Conservation (phyloP, 2,888 invertebrate genomes). For the Andrena haemorrhoa region DNA sequence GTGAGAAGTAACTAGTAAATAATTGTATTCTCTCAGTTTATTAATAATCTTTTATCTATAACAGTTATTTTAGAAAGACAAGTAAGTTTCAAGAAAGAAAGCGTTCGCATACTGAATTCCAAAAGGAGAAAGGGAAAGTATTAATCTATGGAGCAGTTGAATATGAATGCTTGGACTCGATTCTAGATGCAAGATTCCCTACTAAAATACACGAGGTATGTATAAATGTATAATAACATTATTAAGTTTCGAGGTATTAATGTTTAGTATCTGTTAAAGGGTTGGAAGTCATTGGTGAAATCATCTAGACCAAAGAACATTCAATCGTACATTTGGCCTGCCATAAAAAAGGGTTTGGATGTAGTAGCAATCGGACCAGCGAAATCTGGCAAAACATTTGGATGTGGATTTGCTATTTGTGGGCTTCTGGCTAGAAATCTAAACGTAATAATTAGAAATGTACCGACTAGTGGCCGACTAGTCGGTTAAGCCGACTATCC, state of each 20-base stretch:
- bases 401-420: constrained; percentile 89
- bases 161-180: constrained; percentile 68
- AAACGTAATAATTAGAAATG: constrained; percentile 38
- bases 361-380: constrained; percentile 88
- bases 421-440: constrained; percentile 85
- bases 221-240: constrained; percentile 7
- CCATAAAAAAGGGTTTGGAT: constrained; percentile 88
- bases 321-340: constrained; percentile 91
- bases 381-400: constrained; percentile 89
- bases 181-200: constrained; percentile 76
- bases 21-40: background rate
- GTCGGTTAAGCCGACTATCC: too few species aligned
- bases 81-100: constrained; percentile 2
- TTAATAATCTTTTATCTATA: background rate
- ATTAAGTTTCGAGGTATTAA: background rate
- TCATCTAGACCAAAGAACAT: constrained; percentile 79
- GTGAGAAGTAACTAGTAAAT: constrained; percentile 9
- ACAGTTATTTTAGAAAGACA: background rate
- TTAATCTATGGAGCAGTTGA: constrained; percentile 72
- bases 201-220: constrained; percentile 70
- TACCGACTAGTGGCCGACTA: too few species aligned
- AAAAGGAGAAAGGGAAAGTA: constrained; percentile 65
- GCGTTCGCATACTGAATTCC: background rate
- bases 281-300: constrained; percentile 46
- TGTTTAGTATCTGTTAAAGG: constrained; percentile 41